Conservation (phyloP, 1,140 invertebrate species). For the Onthophagus taurus region DNA sequence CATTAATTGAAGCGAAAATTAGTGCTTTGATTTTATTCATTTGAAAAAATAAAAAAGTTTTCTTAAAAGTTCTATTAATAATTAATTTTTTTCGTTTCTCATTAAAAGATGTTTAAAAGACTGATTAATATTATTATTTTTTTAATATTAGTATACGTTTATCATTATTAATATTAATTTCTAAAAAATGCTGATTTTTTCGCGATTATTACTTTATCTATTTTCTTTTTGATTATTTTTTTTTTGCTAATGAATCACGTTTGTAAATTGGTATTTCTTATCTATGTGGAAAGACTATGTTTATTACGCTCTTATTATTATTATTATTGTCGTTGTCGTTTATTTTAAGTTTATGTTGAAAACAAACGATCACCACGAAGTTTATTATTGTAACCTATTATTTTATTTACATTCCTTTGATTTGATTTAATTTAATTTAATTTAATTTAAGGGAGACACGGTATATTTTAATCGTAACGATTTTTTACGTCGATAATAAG, state of each 20-base stretch:
- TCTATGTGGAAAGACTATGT: slow-evolving; percentile 41
- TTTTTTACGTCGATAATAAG: no score
- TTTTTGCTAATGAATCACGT: slow-evolving; percentile 13
- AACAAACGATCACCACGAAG: background rate
- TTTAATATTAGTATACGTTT: background rate
- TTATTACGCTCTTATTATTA: slow-evolving; percentile 21
- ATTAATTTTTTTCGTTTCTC: no score
- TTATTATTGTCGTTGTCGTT: slow-evolving; percentile 9
- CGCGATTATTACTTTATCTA: background rate
- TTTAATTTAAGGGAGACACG: slow-evolving; percentile 32
- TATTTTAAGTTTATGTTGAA: background rate
- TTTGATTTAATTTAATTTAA: slow-evolving; percentile 24
- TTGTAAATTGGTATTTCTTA: slow-evolving; percentile 35
- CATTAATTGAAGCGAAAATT: no score
- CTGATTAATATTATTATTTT: background rate
- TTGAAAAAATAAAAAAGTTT: no score
- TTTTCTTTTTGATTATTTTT: slow-evolving; percentile 4
- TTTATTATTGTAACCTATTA: slow-evolving; percentile 1
- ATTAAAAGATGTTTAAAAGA: no score
- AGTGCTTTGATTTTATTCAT: no score
- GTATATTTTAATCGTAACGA: no score
- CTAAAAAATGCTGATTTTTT: no score
- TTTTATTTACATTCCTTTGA: no score
- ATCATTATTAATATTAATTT: background rate
- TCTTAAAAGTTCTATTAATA: no score